These are phyloP conservation scores for Tragelaphus imberbis DNA, from an alignment of 2,113 vertebrate genomes.

Conservation along the genomic window DNA sequence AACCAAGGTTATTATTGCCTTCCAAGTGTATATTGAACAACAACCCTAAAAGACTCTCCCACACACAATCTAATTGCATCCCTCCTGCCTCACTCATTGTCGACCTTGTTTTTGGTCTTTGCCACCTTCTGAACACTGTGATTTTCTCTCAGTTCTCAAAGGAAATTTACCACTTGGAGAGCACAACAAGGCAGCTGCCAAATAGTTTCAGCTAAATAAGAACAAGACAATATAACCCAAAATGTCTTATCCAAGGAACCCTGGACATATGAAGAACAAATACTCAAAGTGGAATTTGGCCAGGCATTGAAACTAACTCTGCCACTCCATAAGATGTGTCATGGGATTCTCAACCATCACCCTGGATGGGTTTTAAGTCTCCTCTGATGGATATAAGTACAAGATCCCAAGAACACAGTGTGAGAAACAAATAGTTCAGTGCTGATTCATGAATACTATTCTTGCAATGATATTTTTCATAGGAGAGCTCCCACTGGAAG, in stretches of 20 bases:
- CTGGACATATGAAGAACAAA: neutral
- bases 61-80: constrained; percentile 20
- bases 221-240: constrained; percentile 10
- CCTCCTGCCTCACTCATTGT: neutral
- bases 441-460: constrained; percentile 3
- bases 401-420: neutral
- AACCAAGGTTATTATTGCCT: constrained; percentile 8
- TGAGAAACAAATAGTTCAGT: neutral
- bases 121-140: neutral
- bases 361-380: neutral
- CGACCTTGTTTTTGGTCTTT: neutral
- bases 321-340: neutral
- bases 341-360: neutral
- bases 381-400: neutral
- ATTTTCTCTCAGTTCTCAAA: constrained; percentile 45
- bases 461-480: neutral
- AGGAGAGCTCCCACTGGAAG: neutral
- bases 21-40: constrained; percentile 8
- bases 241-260: neutral
- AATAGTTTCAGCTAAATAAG: constrained; percentile 1
- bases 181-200: constrained; percentile 20
- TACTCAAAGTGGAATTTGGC: neutral
- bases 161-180: neutral
- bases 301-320: neutral
- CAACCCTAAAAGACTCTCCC: neutral